Evolutionary conservation across 1,140 invertebrate species (phyloP), one percentile per base, ranked within the genome.

Genomic region (Ruditapes philippinarum): DNA sequence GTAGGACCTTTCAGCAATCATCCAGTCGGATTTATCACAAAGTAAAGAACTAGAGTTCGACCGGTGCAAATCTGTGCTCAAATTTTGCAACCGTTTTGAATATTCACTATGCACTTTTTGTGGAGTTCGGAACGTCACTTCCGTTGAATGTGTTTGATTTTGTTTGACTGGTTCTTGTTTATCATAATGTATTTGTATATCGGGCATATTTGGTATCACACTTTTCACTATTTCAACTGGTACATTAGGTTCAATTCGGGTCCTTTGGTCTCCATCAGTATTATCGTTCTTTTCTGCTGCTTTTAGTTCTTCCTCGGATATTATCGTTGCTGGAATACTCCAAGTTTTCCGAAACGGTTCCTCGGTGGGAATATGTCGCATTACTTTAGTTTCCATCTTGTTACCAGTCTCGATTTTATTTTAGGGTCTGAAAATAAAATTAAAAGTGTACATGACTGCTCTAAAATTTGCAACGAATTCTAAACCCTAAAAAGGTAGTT

Each of bases 11-110:
- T 88, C 86, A 14, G 76, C 86, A 57, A 88, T 28, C 86, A 88
- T 88, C 86, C 86, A 88, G 36, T 88, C 86, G 38, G 86, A 88
- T 38, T 81, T 45, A 31, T 88, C 62, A 80, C 86, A 51, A 12
- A 81, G 57, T 36, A 80, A 36, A 0, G 62, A 40, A 79, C 79
- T 22, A 19, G 51, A 80, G 28, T 38, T 40, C 12, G 12, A 38
- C 62, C 45, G 60, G 17, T 78, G 73, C 17, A 62, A 17, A 22
- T 76, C 70, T 31, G 84, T 42, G 33, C 40, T 76, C 28, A 86
- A 22, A 19, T 22, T 31, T 54, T 74, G 68, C 12, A 60, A 49
- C 17, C 38, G 49, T 62, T 86, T 57, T 22, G 42, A 40, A 31
- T 33, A 76, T 40, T 86, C 84, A 86, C 49, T 42, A 28, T 78